Percentiles rank a stretch among this genome's conserved stretches.
Conservation (phyloP, 1,140 invertebrate genomes). For the Nylanderia fulva region DNA sequence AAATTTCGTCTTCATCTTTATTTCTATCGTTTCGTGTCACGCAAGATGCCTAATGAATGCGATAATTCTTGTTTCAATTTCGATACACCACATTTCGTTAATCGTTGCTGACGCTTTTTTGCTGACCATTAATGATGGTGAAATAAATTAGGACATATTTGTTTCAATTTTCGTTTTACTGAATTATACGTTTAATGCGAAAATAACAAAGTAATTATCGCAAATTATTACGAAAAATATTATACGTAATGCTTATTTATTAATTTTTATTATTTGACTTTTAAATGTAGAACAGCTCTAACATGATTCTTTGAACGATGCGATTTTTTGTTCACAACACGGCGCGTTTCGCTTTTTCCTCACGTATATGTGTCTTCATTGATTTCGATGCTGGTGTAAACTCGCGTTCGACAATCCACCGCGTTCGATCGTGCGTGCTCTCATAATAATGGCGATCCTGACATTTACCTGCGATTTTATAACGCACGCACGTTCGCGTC, state of each 20-base stretch:
- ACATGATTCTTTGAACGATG: background rate
- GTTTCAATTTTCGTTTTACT: background rate
- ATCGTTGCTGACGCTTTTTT: background rate
- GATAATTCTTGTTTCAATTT: background rate
- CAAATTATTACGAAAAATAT: background rate
- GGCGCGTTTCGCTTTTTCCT: background rate
- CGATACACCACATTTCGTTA: background rate
- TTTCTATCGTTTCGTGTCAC: background rate
- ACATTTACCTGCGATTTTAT: slow-evolving; percentile 58
- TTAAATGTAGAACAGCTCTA: background rate
- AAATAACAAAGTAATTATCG: background rate
- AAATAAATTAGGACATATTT: background rate
- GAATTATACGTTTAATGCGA: background rate
- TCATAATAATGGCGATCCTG: slow-evolving; percentile 58
- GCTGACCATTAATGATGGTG: too few species aligned
- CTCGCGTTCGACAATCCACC: slow-evolving; percentile 3
- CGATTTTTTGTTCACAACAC: background rate
- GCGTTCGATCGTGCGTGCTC: slow-evolving; percentile 32
- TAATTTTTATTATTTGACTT: background rate
- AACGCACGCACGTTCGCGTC: slow-evolving; percentile 34
- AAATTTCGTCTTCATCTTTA: background rate
- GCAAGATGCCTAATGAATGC: background rate
- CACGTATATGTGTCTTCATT: slow-evolving; percentile 12
- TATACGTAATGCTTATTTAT: background rate
- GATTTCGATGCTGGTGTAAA: slow-evolving; percentile 24